Evolutionary conservation across 2,113 vertebrate genomes (phyloP).

Genomic region (Numenius arquata): DNA sequence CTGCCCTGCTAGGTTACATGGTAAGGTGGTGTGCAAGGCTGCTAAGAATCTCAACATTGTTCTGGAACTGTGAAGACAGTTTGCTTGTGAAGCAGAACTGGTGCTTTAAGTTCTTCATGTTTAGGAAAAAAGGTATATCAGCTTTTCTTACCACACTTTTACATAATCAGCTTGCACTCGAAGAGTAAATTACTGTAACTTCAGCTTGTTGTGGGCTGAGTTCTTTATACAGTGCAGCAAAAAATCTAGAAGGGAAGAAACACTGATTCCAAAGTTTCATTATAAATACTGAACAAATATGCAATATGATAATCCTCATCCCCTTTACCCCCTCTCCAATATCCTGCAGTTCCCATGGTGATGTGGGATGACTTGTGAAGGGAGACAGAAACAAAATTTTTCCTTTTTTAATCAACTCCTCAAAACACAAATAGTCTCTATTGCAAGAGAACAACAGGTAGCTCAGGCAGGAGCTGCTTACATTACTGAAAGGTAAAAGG

Average conservation of each 20-base stretch:
- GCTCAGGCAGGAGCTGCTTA: not conserved
- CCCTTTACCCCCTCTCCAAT: not conserved
- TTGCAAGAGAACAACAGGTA: not conserved
- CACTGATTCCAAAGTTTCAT: not conserved
- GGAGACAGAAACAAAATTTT: not conserved
- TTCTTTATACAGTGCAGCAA: not conserved
- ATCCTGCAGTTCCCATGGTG: not conserved
- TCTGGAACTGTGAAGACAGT: not conserved
- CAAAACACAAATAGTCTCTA: not conserved
- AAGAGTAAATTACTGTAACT: constrained; percentile 1
- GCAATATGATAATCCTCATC: not conserved
- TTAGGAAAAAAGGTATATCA: constrained; percentile 27
- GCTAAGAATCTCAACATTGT: not conserved
- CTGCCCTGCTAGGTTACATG: not conserved
- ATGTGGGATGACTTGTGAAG: not conserved
- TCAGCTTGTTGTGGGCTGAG: not conserved
- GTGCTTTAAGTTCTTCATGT: constrained; percentile 18
- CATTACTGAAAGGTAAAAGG: not conserved
- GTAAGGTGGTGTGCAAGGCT: not conserved
- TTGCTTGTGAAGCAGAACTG: constrained; percentile 25
- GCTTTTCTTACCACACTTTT: constrained; percentile 44
- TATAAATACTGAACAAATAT: not conserved
- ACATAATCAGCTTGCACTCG: not conserved
- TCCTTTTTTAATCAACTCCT: not conserved
- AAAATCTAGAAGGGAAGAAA: not conserved